These are phyloP conservation scores for Bambusicola thoracicus DNA, from an alignment of 2,113 vertebrate species.

Conservation along the genomic window DNA sequence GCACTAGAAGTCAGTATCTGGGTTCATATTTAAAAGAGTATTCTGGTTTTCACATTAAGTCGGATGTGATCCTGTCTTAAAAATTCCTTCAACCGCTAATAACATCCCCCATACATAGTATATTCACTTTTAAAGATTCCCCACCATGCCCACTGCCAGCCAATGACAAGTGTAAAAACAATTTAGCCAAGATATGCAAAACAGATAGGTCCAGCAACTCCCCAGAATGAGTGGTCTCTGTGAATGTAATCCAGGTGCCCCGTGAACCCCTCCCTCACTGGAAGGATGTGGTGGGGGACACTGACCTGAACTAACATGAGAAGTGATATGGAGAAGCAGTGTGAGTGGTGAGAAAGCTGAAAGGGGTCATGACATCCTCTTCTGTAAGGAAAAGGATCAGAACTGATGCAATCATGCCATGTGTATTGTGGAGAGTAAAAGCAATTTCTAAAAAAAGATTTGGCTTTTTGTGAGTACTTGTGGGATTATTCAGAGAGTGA, in stretches of 20 bases:
- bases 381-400: constrained; percentile 7
- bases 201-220: background rate
- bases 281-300: fast-evolving
- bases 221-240: background rate
- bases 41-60: background rate
- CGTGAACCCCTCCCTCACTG: background rate
- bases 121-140: background rate
- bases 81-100: background rate
- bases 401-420: constrained; percentile 4
- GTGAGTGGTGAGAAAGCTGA: background rate
- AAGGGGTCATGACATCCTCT: background rate
- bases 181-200: background rate
- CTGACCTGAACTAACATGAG: background rate
- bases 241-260: background rate
- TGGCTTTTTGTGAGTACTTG: background rate
- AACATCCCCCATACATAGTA: background rate
- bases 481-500: background rate
- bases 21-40: background rate
- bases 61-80: background rate
- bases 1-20: background rate
- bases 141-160: background rate
- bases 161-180: background rate
- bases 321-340: background rate
- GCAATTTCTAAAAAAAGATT: constrained; percentile 24
- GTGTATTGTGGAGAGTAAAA: background rate